Percentiles rank a stretch among this genome's conserved stretches.
Evolutionary conservation across 2,797 vertebrate genomes (phyloP).

Genomic region (Alosa sapidissima): DNA sequence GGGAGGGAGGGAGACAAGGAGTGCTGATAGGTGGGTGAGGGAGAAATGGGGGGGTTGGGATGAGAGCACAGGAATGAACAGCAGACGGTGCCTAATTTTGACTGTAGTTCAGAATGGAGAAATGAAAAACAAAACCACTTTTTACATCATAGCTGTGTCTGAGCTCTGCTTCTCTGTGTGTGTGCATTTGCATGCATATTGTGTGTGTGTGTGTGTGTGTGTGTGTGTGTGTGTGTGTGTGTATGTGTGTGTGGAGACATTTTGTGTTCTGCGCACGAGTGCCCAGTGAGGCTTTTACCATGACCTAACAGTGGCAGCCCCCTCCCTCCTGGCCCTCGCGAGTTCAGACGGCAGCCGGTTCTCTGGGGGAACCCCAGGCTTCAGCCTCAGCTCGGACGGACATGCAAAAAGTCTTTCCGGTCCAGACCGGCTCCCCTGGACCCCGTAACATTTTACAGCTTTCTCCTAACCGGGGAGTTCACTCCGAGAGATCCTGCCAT

Average conservation of each 20-base stretch:
- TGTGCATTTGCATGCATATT: not conserved
- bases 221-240: not conserved
- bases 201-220: not conserved
- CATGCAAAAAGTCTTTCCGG: constrained; percentile 45
- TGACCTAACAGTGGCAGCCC: not conserved
- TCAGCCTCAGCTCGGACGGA: not conserved
- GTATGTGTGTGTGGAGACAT: not conserved
- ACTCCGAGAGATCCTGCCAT: constrained; percentile 60
- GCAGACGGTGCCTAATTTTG: not conserved
- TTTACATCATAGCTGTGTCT: not conserved
- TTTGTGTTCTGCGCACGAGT: not conserved
- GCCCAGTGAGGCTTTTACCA: not conserved
- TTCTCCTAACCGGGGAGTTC: constrained; percentile 62
- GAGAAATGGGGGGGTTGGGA: not conserved
- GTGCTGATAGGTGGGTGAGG: not conserved
- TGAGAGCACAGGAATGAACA: not conserved
- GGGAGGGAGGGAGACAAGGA: not conserved
- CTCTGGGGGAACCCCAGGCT: not conserved
- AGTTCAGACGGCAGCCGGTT: not conserved
- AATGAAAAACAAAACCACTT: not conserved
- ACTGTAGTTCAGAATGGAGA: not conserved
- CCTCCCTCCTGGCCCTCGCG: not conserved
- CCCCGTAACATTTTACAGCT: constrained; percentile 64
- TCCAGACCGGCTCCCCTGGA: constrained; percentile 62
- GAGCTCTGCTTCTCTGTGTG: not conserved